Evolutionary conservation across 2,113 vertebrate species (phyloP).

Genomic region (Cisticola juncidis): DNA sequence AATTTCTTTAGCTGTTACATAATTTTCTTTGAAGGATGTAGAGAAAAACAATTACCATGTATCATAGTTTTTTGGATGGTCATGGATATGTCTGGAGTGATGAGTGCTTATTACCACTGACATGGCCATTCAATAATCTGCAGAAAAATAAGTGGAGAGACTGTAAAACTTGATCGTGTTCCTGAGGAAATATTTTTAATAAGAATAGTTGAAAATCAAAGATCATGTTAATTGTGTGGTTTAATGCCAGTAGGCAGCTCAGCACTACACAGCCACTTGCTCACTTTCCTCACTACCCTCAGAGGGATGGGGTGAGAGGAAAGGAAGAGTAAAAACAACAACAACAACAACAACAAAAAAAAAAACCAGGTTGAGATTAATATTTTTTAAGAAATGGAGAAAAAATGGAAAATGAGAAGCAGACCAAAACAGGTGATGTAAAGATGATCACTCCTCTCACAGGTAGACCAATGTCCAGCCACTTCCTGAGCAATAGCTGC

Average conservation of each 20-base stretch:
- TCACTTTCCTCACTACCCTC: fast-evolving
- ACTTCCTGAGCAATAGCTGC: background rate
- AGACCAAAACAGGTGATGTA: background rate
- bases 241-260: background rate
- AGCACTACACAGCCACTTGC: background rate
- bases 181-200: background rate
- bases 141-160: background rate
- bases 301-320: background rate
- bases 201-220: background rate
- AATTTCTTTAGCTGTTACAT: background rate
- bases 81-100: background rate
- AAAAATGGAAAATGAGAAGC: background rate
- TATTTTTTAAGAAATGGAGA: background rate
- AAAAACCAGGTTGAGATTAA: background rate
- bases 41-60: background rate
- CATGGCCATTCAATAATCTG: background rate
- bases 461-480: fast-evolving
- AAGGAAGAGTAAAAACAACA: background rate
- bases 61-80: background rate
- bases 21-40: background rate
- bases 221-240: background rate
- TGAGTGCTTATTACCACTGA: background rate
- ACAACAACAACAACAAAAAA: too few relatives aligned
- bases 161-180: background rate
- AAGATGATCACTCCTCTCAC: background rate